Base-by-base conservation (phyloP, 2,797 vertebrate genomes). In the Xiphorhynchus erythropygius region DNA sequence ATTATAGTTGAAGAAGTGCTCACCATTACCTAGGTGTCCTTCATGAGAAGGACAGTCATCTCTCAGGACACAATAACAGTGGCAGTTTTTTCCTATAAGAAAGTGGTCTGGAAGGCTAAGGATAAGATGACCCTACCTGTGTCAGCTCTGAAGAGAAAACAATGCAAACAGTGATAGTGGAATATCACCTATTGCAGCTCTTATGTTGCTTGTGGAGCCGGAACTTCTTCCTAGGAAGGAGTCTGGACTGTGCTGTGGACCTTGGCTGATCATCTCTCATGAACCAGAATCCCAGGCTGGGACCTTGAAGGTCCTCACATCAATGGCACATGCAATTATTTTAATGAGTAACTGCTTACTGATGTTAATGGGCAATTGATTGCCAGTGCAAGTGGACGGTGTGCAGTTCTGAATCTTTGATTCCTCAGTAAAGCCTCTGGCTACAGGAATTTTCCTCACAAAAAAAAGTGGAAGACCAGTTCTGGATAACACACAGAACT, bases 1-100 rank as follows among this genome's bases (percentile, higher is more conserved):
- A 0, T 14, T 50, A 5, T 0, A 2, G 30, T 0, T 67, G 73
- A 81, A 33, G 23, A 85, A 90, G 41, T 18, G 7, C 28, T 73
- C 41, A 17, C 35, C 4, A 9, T 32, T 13, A 14, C 0, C 0
- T 3, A 16, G 42, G 41, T 49, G 78, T 37, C 37, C 37, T 46
- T 59, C 46, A 39, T 21, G 30, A 62, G 53, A 15, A 88, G 30
- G 33, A 71, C 23, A 57, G 2, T 88, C 46, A 57, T 18, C 19
- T 89, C 35, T 67, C 28, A 90, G 42, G 35, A 42, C 41, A 62
- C 33, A 35, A 30, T 81, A 83, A 78, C 4, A 81, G 22, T 6
- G 32, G 7, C 17, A 82, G 18, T 1, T 32, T 84, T 33, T 55
- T 59, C n/a, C 64, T 27, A 10, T 42, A 28, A 71, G 50, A 53